Evolutionary conservation across 2,888 invertebrate genomes (phyloP), one percentile per base, ranked within the genome.

Genomic region (Aethes cnicana): DNA sequence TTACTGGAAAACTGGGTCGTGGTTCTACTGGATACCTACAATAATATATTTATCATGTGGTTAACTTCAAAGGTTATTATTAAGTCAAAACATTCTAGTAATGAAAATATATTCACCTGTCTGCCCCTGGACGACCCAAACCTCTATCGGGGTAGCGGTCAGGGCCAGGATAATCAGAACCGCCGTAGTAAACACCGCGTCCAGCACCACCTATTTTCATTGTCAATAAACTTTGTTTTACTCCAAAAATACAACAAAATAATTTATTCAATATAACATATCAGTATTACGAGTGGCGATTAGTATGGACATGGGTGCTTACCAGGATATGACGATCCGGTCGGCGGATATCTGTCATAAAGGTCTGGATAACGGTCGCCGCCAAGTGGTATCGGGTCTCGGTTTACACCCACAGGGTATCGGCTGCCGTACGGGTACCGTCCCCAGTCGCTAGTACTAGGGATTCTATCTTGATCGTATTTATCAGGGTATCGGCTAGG

Each of bases 291-390:
- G 4, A 44, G 1, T 41, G 1, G 23, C 14, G 35, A 5, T 35
- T 16, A 41, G 26, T 33, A 49, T 47, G 55, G 41, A 53, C 37
- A 37, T 46, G n/a, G n/a, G 62, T 78, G 78, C 88, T 86, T 80
- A 89, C 89, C 89, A 67, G 85, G 86, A 66, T 84, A 87, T 68
- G 88, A 86, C 56, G 88, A 84, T 80, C 88, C 88, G 81, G 84
- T 85, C 80, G 89, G 88, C 80, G 92, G 92, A 87, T 91, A 92
- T 73, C 91, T 90, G 64, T 91, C 90, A 72, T 90, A 86, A 55
- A 87, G 66, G 63, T 86, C 82, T 39, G 90, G 90, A 67, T 88
- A 88, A 61, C 90, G 84, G 62, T 87, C 86, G 25, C 87, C 89
- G 35, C 90, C 90, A 39, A 80, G 69, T 21, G 92, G 91, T 64